phyloP scores from a whole-genome alignment of 2,113 vertebrate genomes.

The Emydura subglobosa region DNA sequence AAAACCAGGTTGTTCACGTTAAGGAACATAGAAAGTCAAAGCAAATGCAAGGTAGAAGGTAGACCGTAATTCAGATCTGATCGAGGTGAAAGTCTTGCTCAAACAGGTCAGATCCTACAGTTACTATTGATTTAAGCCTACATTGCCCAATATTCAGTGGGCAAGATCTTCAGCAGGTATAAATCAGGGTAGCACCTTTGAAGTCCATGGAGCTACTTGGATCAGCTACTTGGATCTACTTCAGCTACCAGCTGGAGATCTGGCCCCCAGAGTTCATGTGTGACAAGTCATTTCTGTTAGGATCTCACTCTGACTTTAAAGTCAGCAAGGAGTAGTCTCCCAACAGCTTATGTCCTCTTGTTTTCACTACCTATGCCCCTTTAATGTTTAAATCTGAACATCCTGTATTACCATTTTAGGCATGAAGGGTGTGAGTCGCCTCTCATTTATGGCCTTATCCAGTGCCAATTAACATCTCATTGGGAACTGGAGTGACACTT shows the following conservation, averaged over 20 bases:
- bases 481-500: slow-evolving; percentile 5
- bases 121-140: not conserved
- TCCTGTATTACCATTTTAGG: not conserved
- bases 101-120: not conserved
- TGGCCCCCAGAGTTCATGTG: not conserved
- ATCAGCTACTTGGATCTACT: not conserved
- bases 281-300: not conserved
- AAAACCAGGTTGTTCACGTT: slow-evolving; percentile 21
- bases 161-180: not conserved
- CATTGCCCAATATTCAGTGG: not conserved
- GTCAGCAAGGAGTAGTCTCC: not conserved
- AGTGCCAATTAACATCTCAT: not conserved
- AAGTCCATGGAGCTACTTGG: not conserved
- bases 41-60: not conserved
- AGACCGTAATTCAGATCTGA: not conserved
- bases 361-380: not conserved
- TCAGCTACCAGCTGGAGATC: not conserved
- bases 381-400: not conserved
- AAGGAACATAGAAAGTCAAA: not conserved
- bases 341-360: not conserved
- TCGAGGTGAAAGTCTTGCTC: not conserved
- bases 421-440: not conserved
- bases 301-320: not conserved
- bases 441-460: accelerated
- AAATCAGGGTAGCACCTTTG: not conserved